Base-by-base conservation (phyloP, 23 tunicate species). In the Trididemnum nubilum region DNA sequence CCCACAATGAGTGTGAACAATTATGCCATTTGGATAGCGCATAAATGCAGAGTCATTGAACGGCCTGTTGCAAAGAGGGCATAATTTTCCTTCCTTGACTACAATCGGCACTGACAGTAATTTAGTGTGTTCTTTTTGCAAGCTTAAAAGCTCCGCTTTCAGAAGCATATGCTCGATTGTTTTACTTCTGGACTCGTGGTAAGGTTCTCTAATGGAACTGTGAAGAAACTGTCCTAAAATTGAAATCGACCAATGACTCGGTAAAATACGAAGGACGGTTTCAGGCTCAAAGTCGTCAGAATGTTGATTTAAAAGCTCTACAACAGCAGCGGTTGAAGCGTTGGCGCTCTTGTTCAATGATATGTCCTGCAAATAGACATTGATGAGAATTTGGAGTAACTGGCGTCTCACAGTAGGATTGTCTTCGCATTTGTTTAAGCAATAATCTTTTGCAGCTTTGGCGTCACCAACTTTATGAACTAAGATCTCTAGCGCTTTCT, bases 371-470 rank as follows among this genome's bases (percentile, higher is more conserved):
- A 92, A 33, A 37, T 92, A 87, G 19, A 92, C 87, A 15, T 71
- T 52, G 3, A 92, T 73, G 9, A 92, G 83, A 34, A 12, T 60
- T 30, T 83, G 82, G 52, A 92, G 87, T 30, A 90, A 35, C 50
- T 85, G 78, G 35, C 79, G 39, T 28, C 82, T 58, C 30, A 78
- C 66, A 1, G 21, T 33, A 0, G 54, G 30, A 64, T 77, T 49
- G 34, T 83, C 83, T 26, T 69, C 61, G 31, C 89, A 65, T 30
- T 92, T 84, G 23, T 66, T 73, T 26, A 87, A 28, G 60, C 97
- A 92, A 74, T 92, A 92, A 0, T 72, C 79, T 61, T 92, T 94
- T 18, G 97, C 97, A 36, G 97, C 92, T 22, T 2, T 9, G 54
- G 83, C 79, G 34, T 92, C 88, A 12, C 60, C 83, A 18, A 87